Conservation (phyloP, 2,797 vertebrate species). For the Dryobates pubescens region DNA sequence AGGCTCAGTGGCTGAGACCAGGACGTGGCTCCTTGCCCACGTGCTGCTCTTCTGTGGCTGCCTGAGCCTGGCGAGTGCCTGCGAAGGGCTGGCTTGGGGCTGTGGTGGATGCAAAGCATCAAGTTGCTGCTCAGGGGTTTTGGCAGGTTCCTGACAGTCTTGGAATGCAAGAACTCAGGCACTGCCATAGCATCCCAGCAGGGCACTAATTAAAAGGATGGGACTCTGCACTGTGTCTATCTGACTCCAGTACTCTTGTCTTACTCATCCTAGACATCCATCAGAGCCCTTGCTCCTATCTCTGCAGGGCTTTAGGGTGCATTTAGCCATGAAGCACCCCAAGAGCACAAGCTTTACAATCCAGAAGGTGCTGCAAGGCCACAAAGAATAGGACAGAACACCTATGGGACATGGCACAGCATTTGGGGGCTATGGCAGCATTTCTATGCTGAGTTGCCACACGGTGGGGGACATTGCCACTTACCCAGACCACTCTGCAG, state of each 20-base stretch:
- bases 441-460: too few relatives aligned
- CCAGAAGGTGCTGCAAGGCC: not conserved
- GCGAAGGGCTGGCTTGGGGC: not conserved
- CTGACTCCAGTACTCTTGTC: not conserved
- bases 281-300: fast-evolving
- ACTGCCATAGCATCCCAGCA: fast-evolving
- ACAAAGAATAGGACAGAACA: not conserved
- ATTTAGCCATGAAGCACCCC: not conserved
- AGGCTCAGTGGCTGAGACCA: fast-evolving
- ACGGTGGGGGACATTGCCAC: not conserved
- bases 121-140: not conserved
- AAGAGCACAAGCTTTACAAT: not conserved
- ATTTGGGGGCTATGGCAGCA: not conserved
- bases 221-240: not conserved
- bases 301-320: fast-evolving
- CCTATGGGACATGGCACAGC: fast-evolving
- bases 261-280: fast-evolving
- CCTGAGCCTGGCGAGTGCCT: not conserved
- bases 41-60: fast-evolving
- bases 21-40: fast-evolving
- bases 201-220: not conserved
- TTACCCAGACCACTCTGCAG: not conserved
- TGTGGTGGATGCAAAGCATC: not conserved
- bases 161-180: not conserved
- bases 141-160: not conserved